Percentiles rank a stretch among this genome's conserved stretches.
phyloP scores from a whole-genome alignment of 2,113 vertebrate genomes.

The Oncorhynchus keta region DNA sequence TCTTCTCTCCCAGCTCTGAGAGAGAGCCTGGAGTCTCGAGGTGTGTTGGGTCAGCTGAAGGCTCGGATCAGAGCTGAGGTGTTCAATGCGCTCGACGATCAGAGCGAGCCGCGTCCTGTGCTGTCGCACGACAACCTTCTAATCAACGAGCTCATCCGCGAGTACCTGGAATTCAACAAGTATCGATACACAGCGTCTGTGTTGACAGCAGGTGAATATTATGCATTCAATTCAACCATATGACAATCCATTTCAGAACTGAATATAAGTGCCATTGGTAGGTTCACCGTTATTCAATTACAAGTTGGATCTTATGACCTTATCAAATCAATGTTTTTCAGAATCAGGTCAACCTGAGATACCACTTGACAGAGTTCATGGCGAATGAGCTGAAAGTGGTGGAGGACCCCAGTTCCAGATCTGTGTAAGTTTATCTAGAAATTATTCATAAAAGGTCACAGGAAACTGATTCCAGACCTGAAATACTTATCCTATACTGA shows the following conservation, averaged over 20 bases:
- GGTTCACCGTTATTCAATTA: too few species aligned
- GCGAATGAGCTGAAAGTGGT: slow-evolving; percentile 83
- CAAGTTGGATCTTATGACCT: too few species aligned
- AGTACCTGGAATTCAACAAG: slow-evolving; percentile 94
- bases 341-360: slow-evolving; percentile 89
- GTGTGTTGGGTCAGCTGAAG: slow-evolving; percentile 83
- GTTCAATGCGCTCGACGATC: slow-evolving; percentile 87
- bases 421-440: slow-evolving; percentile 78
- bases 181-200: slow-evolving; percentile 86
- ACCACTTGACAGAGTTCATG: slow-evolving; percentile 90
- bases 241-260: too few species aligned
- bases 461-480: too few species aligned
- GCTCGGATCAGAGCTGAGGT: slow-evolving; percentile 92
- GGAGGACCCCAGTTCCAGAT: slow-evolving; percentile 81
- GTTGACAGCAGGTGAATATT: slow-evolving; percentile 80
- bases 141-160: slow-evolving; percentile 92
- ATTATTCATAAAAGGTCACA: too few species aligned
- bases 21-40: slow-evolving; percentile 87
- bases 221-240: neutral
- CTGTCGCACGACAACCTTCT: slow-evolving; percentile 88
- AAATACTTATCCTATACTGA: too few species aligned
- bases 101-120: slow-evolving; percentile 74
- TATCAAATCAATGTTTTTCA: slow-evolving; percentile 53
- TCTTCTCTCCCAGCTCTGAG: slow-evolving; percentile 76
- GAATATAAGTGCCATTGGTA: too few species aligned